A percentile compares a stretch with the other conserved stretches of the same genome.
Evolutionary conservation across 2,888 invertebrate genomes (phyloP).

Genomic region (Cephonodes hylas): DNA sequence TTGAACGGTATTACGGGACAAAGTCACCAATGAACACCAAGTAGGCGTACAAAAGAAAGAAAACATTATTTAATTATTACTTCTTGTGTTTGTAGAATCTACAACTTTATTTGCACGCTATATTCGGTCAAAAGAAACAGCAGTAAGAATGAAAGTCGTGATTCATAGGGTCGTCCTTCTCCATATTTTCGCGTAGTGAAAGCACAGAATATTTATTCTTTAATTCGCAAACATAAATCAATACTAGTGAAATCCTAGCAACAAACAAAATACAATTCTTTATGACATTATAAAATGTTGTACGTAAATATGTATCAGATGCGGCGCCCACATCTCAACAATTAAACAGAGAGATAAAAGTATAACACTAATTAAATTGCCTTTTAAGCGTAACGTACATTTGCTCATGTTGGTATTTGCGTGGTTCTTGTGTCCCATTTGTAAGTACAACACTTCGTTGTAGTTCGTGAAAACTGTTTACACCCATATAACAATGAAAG

Average conservation of each 20-base stretch:
- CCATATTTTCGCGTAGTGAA: no score
- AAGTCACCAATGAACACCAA: no score
- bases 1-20: no score
- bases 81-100: no score
- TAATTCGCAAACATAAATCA: neutral
- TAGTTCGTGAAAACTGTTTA: neutral
- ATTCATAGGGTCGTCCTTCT: no score
- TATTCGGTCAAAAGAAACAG: no score
- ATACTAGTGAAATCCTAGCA: neutral
- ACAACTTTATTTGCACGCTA: no score
- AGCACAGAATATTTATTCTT: no score
- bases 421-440: slow-evolving; percentile 15
- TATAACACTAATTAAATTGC: slow-evolving; percentile 35
- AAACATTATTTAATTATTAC: no score
- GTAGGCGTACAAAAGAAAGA: no score
- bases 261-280: neutral
- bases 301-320: neutral
- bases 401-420: slow-evolving; percentile 24
- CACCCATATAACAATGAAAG: neutral
- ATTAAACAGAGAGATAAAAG: slow-evolving; percentile 27
- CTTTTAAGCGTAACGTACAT: slow-evolving; percentile 24
- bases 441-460: neutral
- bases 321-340: neutral
- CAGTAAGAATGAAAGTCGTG: no score
- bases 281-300: neutral